These are phyloP conservation scores for Drosophila sp. DNA, from an alignment of 1,140 invertebrate genomes.

Conservation along the genomic window DNA sequence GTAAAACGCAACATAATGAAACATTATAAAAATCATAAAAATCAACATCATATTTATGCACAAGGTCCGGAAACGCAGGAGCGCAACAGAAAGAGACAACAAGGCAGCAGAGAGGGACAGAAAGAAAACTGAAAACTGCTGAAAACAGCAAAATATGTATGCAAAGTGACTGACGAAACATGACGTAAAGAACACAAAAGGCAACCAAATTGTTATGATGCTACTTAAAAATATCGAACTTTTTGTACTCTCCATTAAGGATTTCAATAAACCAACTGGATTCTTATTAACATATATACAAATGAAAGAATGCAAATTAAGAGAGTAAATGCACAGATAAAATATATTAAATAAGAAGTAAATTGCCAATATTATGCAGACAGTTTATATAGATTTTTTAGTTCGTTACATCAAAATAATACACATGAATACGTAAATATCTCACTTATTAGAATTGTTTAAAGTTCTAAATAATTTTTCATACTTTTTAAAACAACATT, in stretches of 20 bases:
- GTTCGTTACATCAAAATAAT: too few species aligned
- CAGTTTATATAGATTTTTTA: too few species aligned
- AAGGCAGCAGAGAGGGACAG: background rate
- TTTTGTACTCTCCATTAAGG: slow-evolving; percentile 3
- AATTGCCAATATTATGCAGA: too few species aligned
- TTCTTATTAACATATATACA: background rate
- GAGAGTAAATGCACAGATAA: too few species aligned
- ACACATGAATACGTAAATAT: too few species aligned
- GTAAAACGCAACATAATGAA: slow-evolving; percentile 81
- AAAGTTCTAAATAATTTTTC: too few species aligned
- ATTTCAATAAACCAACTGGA: background rate
- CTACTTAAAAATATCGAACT: background rate
- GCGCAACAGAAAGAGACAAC: slow-evolving; percentile 9
- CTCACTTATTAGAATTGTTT: too few species aligned
- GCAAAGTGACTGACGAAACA: slow-evolving; percentile 33
- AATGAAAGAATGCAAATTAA: too few species aligned
- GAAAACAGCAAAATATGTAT: slow-evolving; percentile 35
- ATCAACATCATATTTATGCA: slow-evolving; percentile 83
- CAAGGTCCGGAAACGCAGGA: slow-evolving; percentile 29
- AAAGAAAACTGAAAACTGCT: slow-evolving; percentile 37
- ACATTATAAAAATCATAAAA: slow-evolving; percentile 83
- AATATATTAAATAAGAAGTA: too few species aligned
- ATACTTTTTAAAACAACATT: too few species aligned
- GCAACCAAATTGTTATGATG: slow-evolving; percentile 12
- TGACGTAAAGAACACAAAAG: slow-evolving; percentile 53